Conservation (phyloP, 1,140 invertebrate genomes). For the Pantala flavescens region DNA sequence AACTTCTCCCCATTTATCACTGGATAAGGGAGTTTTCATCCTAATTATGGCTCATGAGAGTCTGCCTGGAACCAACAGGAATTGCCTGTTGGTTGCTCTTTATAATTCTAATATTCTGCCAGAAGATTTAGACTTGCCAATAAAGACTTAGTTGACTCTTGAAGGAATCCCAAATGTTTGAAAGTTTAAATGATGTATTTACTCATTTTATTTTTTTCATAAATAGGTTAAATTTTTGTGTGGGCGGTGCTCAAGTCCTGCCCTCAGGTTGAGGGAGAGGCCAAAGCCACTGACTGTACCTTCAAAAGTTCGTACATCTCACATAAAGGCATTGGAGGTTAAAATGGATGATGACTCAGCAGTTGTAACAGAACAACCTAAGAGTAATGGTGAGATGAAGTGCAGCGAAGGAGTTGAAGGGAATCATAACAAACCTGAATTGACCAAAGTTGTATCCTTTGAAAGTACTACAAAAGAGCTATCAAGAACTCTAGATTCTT, state of each 20-base stretch:
- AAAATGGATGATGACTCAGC: constrained; percentile 27
- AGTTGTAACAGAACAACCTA: constrained; percentile 29
- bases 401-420: neutral
- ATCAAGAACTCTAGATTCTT: no score
- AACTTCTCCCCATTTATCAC: no score
- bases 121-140: no score
- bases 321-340: constrained; percentile 24
- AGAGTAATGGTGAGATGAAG: neutral
- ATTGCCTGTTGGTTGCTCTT: no score
- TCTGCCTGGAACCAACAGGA: no score
- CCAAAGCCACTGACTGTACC: constrained; percentile 22
- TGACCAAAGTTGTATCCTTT: no score
- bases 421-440: neutral
- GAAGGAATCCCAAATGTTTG: neutral
- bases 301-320: constrained; percentile 15
- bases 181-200: neutral
- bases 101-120: no score
- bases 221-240: constrained; percentile 54
- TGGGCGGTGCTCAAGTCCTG: constrained; percentile 58
- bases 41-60: no score
- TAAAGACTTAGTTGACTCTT: no score
- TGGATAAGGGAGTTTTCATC: no score
- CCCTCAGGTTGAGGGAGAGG: constrained; percentile 47
- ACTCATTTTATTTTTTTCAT: constrained; percentile 8
- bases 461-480: no score